These are phyloP conservation scores for Epinephelus coioides DNA, from an alignment of 2,797 vertebrate genomes.

Conservation along the genomic window DNA sequence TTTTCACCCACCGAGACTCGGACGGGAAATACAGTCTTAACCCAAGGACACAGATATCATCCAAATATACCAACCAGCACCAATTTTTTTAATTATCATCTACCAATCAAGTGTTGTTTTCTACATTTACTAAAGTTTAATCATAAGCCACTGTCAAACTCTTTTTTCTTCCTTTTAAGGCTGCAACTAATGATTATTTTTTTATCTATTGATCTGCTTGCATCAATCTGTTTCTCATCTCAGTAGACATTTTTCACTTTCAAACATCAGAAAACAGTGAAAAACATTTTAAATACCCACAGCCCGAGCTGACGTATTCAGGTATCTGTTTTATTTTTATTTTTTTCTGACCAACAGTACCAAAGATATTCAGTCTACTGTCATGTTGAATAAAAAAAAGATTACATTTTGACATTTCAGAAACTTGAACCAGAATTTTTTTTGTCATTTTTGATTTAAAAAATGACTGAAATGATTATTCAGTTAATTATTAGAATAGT, in stretches of 20 bases:
- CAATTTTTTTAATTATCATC: background rate
- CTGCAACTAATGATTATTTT: background rate
- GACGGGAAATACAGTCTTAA: conserved; percentile 23
- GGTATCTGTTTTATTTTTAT: background rate
- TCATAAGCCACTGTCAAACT: background rate
- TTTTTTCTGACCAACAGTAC: background rate
- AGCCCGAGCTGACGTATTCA: background rate
- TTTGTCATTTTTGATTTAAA: background rate
- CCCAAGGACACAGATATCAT: background rate
- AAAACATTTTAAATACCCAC: background rate
- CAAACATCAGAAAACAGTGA: background rate
- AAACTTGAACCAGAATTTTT: background rate
- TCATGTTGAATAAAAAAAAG: background rate
- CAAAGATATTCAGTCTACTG: background rate
- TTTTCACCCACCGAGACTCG: conserved; percentile 18
- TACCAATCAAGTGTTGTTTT: background rate
- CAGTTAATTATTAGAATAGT: background rate
- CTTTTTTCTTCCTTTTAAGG: background rate
- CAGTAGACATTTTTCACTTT: background rate
- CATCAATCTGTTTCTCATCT: background rate
- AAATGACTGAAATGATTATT: background rate
- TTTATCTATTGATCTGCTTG: background rate
- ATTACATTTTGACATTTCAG: background rate
- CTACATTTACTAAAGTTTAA: background rate
- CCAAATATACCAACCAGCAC: conserved; percentile 2